phyloP scores from a whole-genome alignment of 2,797 vertebrate species.

The Rhynchotus rufescens region DNA sequence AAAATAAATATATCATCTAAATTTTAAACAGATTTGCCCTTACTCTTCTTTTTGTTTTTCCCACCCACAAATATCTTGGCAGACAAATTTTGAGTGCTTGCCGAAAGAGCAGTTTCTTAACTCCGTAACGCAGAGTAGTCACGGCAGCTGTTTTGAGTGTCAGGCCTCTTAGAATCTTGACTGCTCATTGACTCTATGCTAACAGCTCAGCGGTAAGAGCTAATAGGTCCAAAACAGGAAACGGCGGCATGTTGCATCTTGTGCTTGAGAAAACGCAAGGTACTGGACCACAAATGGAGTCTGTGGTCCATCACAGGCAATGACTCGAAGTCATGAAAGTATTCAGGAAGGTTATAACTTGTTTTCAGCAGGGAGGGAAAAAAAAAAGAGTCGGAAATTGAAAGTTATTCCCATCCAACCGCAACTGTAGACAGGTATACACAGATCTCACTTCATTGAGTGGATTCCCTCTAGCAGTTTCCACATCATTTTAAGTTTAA shows the following conservation, averaged over 20 bases:
- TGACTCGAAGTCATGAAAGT: background rate
- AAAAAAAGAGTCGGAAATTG: background rate
- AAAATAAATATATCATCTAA: background rate
- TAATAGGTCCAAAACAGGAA: background rate
- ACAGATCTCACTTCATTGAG: background rate
- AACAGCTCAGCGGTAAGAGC: background rate
- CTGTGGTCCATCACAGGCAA: background rate
- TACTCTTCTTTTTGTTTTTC: background rate
- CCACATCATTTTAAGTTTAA: background rate
- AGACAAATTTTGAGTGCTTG: background rate
- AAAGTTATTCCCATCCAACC: background rate
- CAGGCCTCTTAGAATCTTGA: background rate
- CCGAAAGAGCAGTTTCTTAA: background rate
- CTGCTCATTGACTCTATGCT: background rate
- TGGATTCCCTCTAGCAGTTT: background rate
- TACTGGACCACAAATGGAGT: background rate
- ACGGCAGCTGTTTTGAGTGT: background rate
- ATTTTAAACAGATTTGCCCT: slow-evolving; percentile 21
- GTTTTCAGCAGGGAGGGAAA: background rate
- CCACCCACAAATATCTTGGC: background rate
- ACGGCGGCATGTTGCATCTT: background rate
- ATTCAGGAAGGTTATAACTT: background rate
- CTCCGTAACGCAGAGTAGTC: background rate
- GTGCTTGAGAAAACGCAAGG: background rate
- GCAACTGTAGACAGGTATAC: background rate